Conservation (phyloP, 30 jellyfish, hydroid and myxozoan species). For the Sanderia malayensis region DNA sequence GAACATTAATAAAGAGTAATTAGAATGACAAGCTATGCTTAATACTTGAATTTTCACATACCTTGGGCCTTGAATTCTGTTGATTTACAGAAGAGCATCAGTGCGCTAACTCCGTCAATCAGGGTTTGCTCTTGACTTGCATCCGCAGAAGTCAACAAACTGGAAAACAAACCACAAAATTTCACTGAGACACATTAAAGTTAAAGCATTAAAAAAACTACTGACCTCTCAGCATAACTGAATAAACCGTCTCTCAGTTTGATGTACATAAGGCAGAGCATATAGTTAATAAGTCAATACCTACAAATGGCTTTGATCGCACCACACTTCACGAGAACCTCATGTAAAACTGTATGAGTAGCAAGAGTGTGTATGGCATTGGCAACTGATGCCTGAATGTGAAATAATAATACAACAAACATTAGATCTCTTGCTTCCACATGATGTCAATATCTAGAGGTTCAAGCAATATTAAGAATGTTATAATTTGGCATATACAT, state of each 20-base stretch:
- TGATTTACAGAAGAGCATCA: conserved; percentile 74
- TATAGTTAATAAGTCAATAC: too few species aligned
- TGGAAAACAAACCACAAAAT: too few species aligned
- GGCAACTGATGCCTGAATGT: conserved; percentile 88
- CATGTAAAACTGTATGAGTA: conserved; percentile 78
- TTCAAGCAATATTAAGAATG: background rate
- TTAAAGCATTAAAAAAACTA: too few species aligned
- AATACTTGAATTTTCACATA: conserved; percentile 6
- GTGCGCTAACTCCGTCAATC: conserved; percentile 76
- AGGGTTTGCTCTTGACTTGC: conserved; percentile 72
- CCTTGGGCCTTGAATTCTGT: conserved; percentile 73
- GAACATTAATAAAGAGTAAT: too few species aligned
- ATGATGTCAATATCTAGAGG: conserved; percentile 2
- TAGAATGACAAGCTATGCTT: too few species aligned
- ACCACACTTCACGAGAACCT: conserved; percentile 60
- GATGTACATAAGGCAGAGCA: too few species aligned
- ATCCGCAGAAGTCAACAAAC: conserved; percentile 64
- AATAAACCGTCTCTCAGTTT: too few species aligned
- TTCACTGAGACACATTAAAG: too few species aligned
- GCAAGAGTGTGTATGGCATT: conserved; percentile 77
- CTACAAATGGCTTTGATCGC: conserved; percentile 80
- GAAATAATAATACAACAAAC: too few species aligned
- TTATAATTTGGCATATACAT: background rate
- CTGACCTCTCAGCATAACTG: too few species aligned
- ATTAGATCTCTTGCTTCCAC: background rate